Conservation (phyloP, 2,888 invertebrate species). For the Oscheius sp. region DNA sequence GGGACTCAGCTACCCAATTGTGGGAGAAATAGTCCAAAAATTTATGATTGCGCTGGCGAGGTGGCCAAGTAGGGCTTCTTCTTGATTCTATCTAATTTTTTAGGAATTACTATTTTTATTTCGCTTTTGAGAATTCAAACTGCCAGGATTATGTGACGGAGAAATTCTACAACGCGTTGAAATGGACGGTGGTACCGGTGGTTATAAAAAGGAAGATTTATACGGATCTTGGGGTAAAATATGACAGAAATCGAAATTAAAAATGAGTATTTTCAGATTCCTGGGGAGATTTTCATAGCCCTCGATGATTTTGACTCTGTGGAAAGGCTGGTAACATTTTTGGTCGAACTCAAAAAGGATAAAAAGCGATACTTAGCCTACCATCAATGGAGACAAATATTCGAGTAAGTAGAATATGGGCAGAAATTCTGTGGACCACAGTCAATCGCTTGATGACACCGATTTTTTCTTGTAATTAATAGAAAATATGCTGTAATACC, state of each 20-base stretch:
- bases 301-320: conserved; percentile 1
- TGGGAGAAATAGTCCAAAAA: background rate
- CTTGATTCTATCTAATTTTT: background rate
- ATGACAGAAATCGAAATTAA: too few relatives aligned
- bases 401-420: background rate
- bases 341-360: background rate
- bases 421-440: too few relatives aligned
- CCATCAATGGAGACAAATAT: conserved; percentile 13
- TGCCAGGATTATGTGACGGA: conserved; percentile 34
- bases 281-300: conserved; percentile 4
- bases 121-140: conserved; percentile 34
- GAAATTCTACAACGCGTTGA: conserved; percentile 41
- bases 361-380: conserved; percentile 2
- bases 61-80: background rate
- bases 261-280: conserved; percentile 5
- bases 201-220: conserved; percentile 49
- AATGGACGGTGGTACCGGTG: conserved; percentile 48
- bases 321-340: background rate
- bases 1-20: background rate
- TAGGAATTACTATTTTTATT: conserved; percentile 32
- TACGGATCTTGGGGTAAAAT: conserved; percentile 38
- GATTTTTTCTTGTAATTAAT: too few relatives aligned
- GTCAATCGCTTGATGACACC: too few relatives aligned
- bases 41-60: background rate
- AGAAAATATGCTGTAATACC: too few relatives aligned